Percentiles rank a stretch among this genome's conserved stretches.
These are phyloP conservation scores for Drosophila nr. perissopoda DNA, from an alignment of 2,888 invertebrate species.

Conservation along the genomic window DNA sequence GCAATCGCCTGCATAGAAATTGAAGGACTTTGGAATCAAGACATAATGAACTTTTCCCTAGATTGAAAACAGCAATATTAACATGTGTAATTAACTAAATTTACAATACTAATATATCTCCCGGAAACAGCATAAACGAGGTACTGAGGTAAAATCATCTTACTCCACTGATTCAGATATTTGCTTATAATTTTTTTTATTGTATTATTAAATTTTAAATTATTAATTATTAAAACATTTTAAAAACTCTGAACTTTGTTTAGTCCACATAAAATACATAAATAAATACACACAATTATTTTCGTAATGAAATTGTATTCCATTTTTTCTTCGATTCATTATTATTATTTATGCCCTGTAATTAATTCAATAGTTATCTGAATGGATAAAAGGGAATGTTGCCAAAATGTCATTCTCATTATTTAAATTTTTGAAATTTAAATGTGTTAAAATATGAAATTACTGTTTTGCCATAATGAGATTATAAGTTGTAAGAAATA, in stretches of 20 bases:
- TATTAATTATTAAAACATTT: background rate
- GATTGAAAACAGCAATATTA: background rate
- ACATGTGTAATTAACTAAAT: background rate
- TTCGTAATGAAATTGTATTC: too few relatives aligned
- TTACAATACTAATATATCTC: background rate
- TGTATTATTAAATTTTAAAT: background rate
- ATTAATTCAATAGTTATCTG: background rate
- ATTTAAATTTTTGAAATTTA: background rate
- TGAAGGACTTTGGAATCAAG: background rate
- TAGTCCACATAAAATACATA: too few relatives aligned
- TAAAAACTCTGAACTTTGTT: background rate
- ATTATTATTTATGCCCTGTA: background rate
- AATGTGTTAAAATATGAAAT: background rate
- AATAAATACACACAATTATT: too few relatives aligned
- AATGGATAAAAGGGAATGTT: background rate
- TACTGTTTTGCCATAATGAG: background rate
- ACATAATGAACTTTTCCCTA: background rate
- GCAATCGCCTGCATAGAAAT: background rate
- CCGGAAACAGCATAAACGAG: too few relatives aligned
- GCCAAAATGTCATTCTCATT: background rate
- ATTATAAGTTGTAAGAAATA: background rate
- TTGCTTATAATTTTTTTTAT: background rate
- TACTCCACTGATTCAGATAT: background rate
- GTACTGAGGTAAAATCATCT: background rate
- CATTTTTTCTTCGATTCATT: too few relatives aligned